Conservation (phyloP, 2,888 invertebrate genomes). For the Drosophila picticornis region DNA sequence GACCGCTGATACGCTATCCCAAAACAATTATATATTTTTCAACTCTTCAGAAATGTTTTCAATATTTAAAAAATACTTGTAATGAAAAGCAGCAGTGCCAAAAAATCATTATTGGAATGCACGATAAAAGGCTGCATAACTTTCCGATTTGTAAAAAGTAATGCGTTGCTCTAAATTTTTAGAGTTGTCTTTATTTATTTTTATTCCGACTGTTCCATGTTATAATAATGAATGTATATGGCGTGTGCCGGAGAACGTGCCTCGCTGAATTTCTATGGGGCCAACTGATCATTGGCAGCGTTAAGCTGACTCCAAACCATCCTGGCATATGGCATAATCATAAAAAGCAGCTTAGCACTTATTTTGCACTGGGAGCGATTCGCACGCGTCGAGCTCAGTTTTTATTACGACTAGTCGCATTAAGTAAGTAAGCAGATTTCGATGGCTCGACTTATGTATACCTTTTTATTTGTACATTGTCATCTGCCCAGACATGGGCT, state of each 20-base stretch:
- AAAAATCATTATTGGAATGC: neutral
- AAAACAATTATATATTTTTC: neutral
- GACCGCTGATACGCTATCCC: neutral
- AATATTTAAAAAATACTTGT: neutral
- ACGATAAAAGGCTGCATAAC: neutral
- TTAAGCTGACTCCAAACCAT: conserved; percentile 2
- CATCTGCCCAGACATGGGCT: conserved; percentile 43
- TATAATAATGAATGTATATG: neutral
- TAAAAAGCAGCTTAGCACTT: conserved; percentile 69
- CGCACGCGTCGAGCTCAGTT: conserved; percentile 14
- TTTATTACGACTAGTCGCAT: conserved; percentile 59
- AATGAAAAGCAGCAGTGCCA: neutral
- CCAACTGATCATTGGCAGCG: conserved; percentile 14
- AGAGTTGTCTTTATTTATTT: neutral
- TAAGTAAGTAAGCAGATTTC: conserved; percentile 53
- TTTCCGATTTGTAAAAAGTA: too few species aligned
- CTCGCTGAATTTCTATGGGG: neutral
- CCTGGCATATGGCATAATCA: conserved; percentile 57
- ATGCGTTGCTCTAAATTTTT: too few species aligned
- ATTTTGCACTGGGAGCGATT: conserved; percentile 41
- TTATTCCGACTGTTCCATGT: neutral
- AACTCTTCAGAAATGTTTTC: neutral
- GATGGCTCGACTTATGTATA: conserved; percentile 44
- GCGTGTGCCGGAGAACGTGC: neutral
- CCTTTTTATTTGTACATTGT: conserved; percentile 42